A percentile compares a stretch with the other conserved stretches of the same genome.
Evolutionary conservation across 2,888 invertebrate genomes (phyloP).

Genomic region (Phalera bucephala): DNA sequence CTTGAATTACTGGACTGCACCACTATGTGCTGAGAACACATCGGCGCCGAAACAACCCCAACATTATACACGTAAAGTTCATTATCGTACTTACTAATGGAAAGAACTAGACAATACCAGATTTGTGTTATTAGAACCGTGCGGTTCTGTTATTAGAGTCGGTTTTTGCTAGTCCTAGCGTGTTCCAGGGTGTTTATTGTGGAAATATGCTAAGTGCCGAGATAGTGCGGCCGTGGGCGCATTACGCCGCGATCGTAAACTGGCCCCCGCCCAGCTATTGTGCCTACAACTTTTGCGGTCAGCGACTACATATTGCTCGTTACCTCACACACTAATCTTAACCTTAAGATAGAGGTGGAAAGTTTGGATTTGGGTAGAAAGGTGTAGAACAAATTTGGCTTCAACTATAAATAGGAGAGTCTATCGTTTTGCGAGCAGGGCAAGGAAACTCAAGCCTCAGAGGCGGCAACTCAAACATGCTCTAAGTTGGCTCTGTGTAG

Average conservation of each 20-base stretch:
- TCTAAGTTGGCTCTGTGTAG: not conserved
- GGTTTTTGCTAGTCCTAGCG: not conserved
- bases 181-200: constrained; percentile 20
- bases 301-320: constrained; percentile 13
- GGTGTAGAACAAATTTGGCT: not conserved
- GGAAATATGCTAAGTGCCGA: constrained; percentile 28
- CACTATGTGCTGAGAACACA: constrained; percentile 8
- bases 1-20: constrained; percentile 22
- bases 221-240: constrained; percentile 17
- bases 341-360: not conserved
- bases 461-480: not conserved
- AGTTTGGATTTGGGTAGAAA: not conserved
- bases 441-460: not conserved
- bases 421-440: not conserved
- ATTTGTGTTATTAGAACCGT: not conserved
- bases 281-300: constrained; percentile 17
- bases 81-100: constrained; percentile 3
- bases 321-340: constrained; percentile 1
- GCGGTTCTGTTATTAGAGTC: not conserved
- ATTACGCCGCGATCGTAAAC: constrained; percentile 20
- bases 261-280: constrained; percentile 14
- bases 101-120: not conserved
- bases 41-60: constrained; percentile 4
- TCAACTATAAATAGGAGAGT: not conserved
- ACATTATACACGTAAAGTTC: constrained; percentile 11